phyloP scores from a whole-genome alignment of 2,797 vertebrate genomes.

The Anolis apletophallus region DNA sequence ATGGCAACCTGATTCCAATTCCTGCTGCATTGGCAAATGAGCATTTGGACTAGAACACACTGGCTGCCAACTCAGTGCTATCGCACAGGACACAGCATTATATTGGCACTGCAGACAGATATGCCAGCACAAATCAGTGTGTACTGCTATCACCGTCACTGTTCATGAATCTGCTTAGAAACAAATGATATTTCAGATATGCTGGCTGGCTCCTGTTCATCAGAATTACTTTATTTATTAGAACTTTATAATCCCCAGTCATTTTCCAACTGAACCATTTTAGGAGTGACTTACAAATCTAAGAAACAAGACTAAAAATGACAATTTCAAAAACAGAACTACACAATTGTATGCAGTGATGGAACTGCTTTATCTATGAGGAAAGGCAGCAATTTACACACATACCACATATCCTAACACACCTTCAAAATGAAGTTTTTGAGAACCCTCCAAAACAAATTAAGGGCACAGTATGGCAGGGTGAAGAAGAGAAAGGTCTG shows the following conservation, averaged over 20 bases:
- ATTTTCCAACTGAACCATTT: neutral
- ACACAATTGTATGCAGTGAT: neutral
- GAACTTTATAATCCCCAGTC: neutral
- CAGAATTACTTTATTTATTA: neutral
- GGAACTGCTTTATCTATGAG: neutral
- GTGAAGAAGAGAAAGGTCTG: neutral
- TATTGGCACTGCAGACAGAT: conserved; percentile 25
- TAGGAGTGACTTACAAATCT: neutral
- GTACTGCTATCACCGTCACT: conserved; percentile 36
- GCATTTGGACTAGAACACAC: conserved; percentile 22
- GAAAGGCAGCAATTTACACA: neutral
- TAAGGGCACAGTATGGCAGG: neutral
- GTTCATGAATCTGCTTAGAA: conserved; percentile 37
- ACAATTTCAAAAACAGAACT: neutral
- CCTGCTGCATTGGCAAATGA: conserved; percentile 29
- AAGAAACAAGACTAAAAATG: neutral
- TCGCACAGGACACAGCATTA: conserved; percentile 30
- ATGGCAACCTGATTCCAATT: conserved; percentile 30
- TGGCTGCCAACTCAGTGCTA: conserved; percentile 30
- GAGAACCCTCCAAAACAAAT: neutral
- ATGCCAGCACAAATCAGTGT: conserved; percentile 41
- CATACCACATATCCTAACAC: neutral
- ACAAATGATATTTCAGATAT: conserved; percentile 5
- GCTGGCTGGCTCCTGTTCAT: neutral
- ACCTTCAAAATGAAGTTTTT: neutral